Evolutionary conservation across 2,797 vertebrate genomes (phyloP).

Genomic region (Cyprinodon diabolis): DNA sequence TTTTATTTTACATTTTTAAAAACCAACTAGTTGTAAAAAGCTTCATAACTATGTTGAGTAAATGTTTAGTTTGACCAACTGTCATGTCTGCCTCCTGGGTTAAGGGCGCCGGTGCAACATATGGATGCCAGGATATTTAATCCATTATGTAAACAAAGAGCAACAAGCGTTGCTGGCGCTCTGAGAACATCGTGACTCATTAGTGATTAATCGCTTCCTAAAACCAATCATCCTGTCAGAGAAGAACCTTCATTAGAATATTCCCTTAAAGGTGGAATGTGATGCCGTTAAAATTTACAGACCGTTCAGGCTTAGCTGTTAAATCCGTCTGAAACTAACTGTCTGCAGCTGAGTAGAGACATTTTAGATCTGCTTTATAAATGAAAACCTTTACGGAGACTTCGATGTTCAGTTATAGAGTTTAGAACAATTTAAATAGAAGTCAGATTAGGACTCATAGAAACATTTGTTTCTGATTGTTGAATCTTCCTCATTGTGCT

Average conservation of each 20-base stretch:
- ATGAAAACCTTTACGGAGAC: too few relatives aligned
- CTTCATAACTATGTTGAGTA: not conserved
- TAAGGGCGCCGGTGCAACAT: not conserved
- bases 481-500: too few relatives aligned
- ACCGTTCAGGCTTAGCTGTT: not conserved
- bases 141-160: slow-evolving; percentile 5
- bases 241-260: not conserved
- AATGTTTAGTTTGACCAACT: slow-evolving; percentile 1
- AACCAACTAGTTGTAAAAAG: not conserved
- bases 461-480: too few relatives aligned
- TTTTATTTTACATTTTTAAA: not conserved
- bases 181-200: slow-evolving; percentile 22
- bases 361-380: too few relatives aligned
- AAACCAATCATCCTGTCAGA: not conserved
- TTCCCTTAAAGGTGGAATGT: not conserved
- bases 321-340: not conserved
- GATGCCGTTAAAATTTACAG: not conserved
- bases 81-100: not conserved
- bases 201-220: slow-evolving; percentile 8
- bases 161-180: slow-evolving; percentile 1
- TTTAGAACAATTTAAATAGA: too few relatives aligned
- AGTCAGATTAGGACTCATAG: too few relatives aligned
- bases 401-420: too few relatives aligned
- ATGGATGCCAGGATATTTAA: slow-evolving; percentile 23
- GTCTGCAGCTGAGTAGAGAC: not conserved